Evolutionary conservation across 2,888 invertebrate species (phyloP).

Genomic region (Teleiodes luculella): DNA sequence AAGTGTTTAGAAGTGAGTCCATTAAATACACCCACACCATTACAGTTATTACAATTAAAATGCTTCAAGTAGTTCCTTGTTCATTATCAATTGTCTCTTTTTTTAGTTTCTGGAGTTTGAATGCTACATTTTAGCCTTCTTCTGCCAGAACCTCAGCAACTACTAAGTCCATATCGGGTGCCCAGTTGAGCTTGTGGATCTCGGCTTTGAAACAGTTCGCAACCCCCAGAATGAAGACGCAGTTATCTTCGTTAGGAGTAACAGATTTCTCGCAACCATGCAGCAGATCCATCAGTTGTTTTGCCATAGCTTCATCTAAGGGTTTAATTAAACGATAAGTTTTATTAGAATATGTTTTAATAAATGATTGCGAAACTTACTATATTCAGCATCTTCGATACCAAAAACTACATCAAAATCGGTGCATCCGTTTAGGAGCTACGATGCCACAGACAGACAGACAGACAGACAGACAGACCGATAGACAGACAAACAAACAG

Average conservation of each 20-base stretch:
- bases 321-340: not conserved
- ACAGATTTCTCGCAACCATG: conserved; percentile 37
- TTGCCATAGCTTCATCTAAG: conserved; percentile 45
- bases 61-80: too few species aligned
- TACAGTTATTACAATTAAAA: too few species aligned
- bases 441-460: too few species aligned
- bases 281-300: conserved; percentile 42
- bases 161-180: conserved; percentile 43
- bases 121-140: conserved; percentile 25
- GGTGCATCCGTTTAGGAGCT: too few species aligned
- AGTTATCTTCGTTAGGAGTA: conserved; percentile 30
- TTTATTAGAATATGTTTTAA: too few species aligned
- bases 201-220: conserved; percentile 51
- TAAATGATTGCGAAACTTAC: too few species aligned
- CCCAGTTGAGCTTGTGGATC: conserved; percentile 54
- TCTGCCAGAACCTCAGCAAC: conserved; percentile 47
- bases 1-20: not conserved
- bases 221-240: conserved; percentile 37
- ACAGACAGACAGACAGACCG: too few species aligned
- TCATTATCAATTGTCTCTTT: conserved; percentile 6
- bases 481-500: too few species aligned
- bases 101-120: too few species aligned
- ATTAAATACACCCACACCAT: not conserved
- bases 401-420: too few species aligned
- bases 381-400: too few species aligned